Base-by-base conservation (phyloP, 1,140 invertebrate genomes). In the Parapsyche elsis region DNA sequence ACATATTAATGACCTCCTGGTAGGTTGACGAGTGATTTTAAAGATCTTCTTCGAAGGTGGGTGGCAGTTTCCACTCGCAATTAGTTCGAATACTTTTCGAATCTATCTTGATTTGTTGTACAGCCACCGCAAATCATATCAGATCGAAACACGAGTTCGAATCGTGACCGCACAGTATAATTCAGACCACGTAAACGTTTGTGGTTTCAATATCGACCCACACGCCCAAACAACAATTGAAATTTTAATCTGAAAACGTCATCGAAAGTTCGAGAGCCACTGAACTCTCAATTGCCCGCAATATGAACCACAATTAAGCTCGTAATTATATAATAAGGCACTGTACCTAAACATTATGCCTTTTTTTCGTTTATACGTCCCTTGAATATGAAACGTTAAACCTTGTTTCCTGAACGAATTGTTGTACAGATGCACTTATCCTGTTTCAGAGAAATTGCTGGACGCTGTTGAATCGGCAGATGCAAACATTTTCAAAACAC, bases 1-100 rank as follows among this genome's bases (percentile, higher is more conserved):
- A 67, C 24, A 16, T 67, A 67, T 67, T 67, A 67, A 67, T 67
- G 64, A 67, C 23, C 64, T 24, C n/a, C 10, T 19, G 64, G 30
- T 38, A 38, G 12, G 16, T 24, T 26, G 64, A 67, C 24, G 64
- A 67, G 24, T 21, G 64, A 67, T 67, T 24, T 24, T 19, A 21
- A 10, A 24, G 16, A 67, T 67, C 64, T 5, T 16, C 24, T 12
- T 26, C 64, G n/a, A 12, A 57, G 30, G 30, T 38, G 30, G 30
- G 30, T 38, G 30, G 30, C 30, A 38, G 30, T 7, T 38, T 38
- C 30, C 30, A 38, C 30, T 38, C 30, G 30, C 30, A 38, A 38
- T 38, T 38, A 38, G 30, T 38, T 38, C 30, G 30, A 38, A 38
- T 38, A 38, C 30, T 4, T 38, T 38, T 38, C 30, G 7, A 38